Conservation (phyloP, 1,140 invertebrate genomes). For the Philopotamus ludificatus region DNA sequence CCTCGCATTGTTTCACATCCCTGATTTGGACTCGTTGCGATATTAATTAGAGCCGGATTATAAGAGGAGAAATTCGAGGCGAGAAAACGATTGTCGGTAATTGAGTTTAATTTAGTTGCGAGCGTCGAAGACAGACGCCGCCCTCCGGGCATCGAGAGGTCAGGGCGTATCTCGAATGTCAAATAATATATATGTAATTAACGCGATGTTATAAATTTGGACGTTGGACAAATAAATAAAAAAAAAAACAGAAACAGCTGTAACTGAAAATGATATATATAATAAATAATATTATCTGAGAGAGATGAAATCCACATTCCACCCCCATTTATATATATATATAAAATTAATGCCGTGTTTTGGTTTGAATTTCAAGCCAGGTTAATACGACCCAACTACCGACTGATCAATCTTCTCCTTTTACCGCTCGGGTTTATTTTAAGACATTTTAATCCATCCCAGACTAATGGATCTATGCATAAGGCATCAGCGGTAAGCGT, state of each 20-base stretch:
- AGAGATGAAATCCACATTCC: no score
- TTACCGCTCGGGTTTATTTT: no score
- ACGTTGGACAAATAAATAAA: background rate
- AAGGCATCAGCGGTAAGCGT: no score
- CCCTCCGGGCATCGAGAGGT: background rate
- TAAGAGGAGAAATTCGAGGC: background rate
- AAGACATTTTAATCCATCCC: no score
- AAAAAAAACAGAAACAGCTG: background rate
- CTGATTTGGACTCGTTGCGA: background rate
- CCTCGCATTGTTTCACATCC: background rate
- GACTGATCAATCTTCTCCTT: no score
- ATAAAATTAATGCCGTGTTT: no score
- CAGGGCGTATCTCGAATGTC: background rate
- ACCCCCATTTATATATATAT: no score
- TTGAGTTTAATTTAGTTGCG: conserved; percentile 5
- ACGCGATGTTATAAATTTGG: background rate
- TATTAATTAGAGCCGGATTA: background rate
- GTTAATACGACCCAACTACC: no score
- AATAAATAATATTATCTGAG: no score
- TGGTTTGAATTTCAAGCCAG: no score
- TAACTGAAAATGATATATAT: background rate
- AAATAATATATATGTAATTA: background rate
- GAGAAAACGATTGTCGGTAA: background rate
- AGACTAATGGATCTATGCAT: no score
- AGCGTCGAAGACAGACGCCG: background rate